Evolutionary conservation across 2,888 invertebrate genomes (phyloP), one percentile per base, ranked within the genome.

Genomic region (Atrina japonica): DNA sequence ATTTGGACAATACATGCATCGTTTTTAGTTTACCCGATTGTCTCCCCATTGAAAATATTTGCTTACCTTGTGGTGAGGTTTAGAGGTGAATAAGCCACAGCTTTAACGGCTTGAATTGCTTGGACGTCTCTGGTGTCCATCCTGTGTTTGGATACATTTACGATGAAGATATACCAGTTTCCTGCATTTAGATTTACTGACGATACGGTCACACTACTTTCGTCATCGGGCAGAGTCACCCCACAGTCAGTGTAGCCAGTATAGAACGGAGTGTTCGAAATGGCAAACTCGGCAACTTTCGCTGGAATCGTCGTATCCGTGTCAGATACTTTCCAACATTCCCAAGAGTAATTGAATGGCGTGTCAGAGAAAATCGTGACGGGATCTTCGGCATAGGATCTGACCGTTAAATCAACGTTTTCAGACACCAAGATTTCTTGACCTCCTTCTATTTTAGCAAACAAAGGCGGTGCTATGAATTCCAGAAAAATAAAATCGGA

Each of bases 321-420:
- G 2, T 40, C 25, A n/a, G 50, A 11, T 6, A 64, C 35, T 27
- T 50, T 52, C 0, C 56, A 41, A 52, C 71, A 72, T 7, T 6
- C 29, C 71, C 71, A 72, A 11, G n/a, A 41, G 25, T 49, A 72
- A 21, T 50, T 23, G 43, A 72, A 72, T 14, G 66, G 63, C 9
- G 52, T 25, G 27, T 35, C 52, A 25, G 41, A 41, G 14, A 56
- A 53, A 23, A 41, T 50, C 14, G 40, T n/a, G 9, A 66, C 60
- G n/a, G 63, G 58, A 21, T 72, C 71, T n/a, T 67, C 43, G 11
- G 61, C 52, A n/a, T 41, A 23, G 2, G 71, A 56, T 27, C 64
- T 58, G 25, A 72, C 29, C 9, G 25, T 18, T n/a, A 72, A 21
- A n/a, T 35, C 52, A 14, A 21, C 49, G 5, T 23, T n/a, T 5